These are phyloP conservation scores for Steinernema feltiae DNA, from an alignment of 1,140 invertebrate species.

Conservation along the genomic window DNA sequence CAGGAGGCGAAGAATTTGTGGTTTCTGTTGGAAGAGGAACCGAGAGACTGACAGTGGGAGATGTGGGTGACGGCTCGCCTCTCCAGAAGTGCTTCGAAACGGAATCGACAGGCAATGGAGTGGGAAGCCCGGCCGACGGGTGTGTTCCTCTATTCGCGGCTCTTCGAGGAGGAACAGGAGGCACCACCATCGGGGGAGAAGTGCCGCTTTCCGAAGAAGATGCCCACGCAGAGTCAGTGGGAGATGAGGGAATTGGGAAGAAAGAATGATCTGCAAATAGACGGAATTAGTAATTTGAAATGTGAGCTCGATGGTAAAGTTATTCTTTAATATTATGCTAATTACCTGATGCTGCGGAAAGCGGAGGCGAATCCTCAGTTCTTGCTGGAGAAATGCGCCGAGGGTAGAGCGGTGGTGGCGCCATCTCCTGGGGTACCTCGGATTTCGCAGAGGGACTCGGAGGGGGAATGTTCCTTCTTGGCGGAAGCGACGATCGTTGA, in stretches of 20 bases:
- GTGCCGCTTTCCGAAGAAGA: not conserved
- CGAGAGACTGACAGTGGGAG: not conserved
- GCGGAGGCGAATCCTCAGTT: not conserved
- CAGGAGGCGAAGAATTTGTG: not conserved
- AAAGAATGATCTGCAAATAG: too few relatives aligned
- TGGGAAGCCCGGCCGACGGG: not conserved
- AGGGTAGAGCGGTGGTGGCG: not conserved
- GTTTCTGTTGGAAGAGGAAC: not conserved
- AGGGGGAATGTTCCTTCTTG: not conserved
- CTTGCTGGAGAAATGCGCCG: not conserved
- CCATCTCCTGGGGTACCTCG: not conserved
- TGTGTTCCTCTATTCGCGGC: not conserved
- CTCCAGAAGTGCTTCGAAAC: slow-evolving; percentile 2
- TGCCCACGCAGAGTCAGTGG: not conserved
- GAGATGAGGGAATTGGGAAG: not conserved
- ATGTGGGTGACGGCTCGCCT: not conserved
- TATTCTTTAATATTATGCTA: not conserved
- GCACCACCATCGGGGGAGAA: not conserved
- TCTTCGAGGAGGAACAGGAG: not conserved
- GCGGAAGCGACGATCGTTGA: not conserved
- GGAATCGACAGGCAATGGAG: not conserved
- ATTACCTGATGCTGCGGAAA: not conserved
- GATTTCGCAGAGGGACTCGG: not conserved
- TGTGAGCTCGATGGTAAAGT: too few relatives aligned
- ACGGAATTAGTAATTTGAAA: too few relatives aligned